phyloP scores from a whole-genome alignment of 2,113 vertebrate species.

The Sphyrna mokarran region DNA sequence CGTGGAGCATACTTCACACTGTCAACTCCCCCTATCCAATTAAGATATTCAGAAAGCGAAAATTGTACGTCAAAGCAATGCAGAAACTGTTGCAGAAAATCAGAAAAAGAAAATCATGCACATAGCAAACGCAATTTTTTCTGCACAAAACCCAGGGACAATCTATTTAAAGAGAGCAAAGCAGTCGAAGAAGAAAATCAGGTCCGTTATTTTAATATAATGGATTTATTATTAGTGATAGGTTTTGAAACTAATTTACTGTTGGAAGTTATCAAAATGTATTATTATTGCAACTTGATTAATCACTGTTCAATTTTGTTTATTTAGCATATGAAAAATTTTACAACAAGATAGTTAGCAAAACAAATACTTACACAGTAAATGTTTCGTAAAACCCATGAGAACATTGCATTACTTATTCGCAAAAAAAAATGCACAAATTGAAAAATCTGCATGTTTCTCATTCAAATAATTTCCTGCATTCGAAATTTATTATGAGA shows the following conservation, averaged over 20 bases:
- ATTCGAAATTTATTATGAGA: not conserved
- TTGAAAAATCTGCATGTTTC: slow-evolving; percentile 7
- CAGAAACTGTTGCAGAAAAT: slow-evolving; percentile 26
- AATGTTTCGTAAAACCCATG: not conserved
- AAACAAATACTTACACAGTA: not conserved
- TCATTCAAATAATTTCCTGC: not conserved
- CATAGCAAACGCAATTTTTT: not conserved
- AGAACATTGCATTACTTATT: not conserved
- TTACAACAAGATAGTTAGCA: not conserved
- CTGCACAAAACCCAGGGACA: not conserved
- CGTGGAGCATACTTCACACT: not conserved
- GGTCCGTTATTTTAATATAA: not conserved
- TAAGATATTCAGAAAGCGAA: slow-evolving; percentile 22
- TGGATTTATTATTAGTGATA: slow-evolving; percentile 17
- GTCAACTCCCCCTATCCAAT: not conserved
- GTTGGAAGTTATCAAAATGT: not conserved
- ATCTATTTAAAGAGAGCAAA: not conserved
- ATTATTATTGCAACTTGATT: not conserved
- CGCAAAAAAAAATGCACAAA: not conserved
- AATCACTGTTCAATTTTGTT: not conserved
- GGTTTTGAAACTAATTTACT: not conserved
- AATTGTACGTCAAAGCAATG: not conserved
- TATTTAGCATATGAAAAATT: not conserved
- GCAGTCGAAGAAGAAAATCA: too few species aligned
- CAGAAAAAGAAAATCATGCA: not conserved